These are phyloP conservation scores for Apotomis capreana DNA, from an alignment of 2,888 invertebrate species.

Conservation along the genomic window DNA sequence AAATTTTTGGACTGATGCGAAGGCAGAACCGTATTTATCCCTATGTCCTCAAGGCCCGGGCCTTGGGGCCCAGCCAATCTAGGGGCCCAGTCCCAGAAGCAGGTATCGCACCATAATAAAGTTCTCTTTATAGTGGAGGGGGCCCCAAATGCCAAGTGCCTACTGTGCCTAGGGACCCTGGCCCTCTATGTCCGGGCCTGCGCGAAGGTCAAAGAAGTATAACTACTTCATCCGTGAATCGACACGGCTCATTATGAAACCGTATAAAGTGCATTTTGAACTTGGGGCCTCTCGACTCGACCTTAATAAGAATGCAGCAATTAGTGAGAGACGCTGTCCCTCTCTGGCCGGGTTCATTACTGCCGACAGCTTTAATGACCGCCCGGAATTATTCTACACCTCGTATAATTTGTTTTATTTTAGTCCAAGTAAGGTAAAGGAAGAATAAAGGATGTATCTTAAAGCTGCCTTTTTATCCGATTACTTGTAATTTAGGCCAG, in stretches of 20 bases:
- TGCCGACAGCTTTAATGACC: slow-evolving; percentile 61
- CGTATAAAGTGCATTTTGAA: slow-evolving; percentile 59
- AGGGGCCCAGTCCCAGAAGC: too few relatives aligned
- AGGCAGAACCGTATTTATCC: too few relatives aligned
- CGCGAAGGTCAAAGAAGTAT: not conserved
- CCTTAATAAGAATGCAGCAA: slow-evolving; percentile 70
- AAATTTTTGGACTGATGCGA: too few relatives aligned
- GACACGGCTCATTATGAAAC: slow-evolving; percentile 35
- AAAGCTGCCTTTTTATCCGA: too few relatives aligned
- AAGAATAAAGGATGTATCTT: not conserved
- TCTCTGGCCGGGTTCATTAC: slow-evolving; percentile 61
- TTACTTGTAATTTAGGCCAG: too few relatives aligned
- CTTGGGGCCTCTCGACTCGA: slow-evolving; percentile 62
- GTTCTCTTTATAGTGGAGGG: too few relatives aligned
- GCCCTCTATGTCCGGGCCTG: too few relatives aligned
- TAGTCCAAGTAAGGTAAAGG: not conserved
- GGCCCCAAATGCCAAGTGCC: too few relatives aligned
- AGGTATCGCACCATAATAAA: too few relatives aligned
- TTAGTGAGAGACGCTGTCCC: slow-evolving; percentile 59
- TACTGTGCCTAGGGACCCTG: too few relatives aligned
- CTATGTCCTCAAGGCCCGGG: too few relatives aligned
- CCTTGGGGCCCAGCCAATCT: too few relatives aligned
- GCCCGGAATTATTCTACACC: slow-evolving; percentile 52
- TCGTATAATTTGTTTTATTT: slow-evolving; percentile 19
- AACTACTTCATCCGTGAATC: slow-evolving; percentile 9